phyloP scores from a whole-genome alignment of 2,797 vertebrate species.

The Paratrypauchen microcephalus region DNA sequence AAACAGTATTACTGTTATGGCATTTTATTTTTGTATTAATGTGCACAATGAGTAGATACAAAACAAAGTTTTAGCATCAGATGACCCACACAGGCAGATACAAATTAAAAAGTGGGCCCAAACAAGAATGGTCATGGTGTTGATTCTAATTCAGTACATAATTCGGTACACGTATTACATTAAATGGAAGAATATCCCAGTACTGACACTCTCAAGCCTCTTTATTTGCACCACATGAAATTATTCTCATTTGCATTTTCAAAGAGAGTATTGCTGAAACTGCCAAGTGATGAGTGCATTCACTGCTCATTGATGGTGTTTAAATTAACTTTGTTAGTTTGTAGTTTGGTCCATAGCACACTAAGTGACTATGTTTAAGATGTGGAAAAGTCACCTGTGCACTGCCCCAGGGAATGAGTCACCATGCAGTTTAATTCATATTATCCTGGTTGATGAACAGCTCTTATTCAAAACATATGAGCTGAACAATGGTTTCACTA shows the following conservation, averaged over 20 bases:
- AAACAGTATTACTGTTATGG: no score
- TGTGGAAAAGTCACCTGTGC: background rate
- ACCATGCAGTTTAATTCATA: background rate
- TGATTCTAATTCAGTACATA: no score
- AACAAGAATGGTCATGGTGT: no score
- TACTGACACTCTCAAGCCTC: no score
- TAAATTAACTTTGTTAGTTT: background rate
- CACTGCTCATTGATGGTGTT: background rate
- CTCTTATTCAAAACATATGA: constrained; percentile 10
- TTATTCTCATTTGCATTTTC: no score
- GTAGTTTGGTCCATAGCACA: background rate
- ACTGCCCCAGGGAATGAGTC: background rate
- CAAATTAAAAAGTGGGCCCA: no score
- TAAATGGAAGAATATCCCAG: no score
- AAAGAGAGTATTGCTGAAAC: background rate
- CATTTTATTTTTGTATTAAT: no score
- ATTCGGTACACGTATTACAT: no score
- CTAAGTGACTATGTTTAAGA: background rate
- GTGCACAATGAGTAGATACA: no score
- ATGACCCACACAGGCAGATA: no score
- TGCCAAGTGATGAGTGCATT: background rate
- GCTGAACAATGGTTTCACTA: constrained; percentile 11
- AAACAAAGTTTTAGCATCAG: no score
- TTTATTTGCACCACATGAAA: background rate
- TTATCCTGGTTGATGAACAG: background rate